These are phyloP conservation scores for Criorhina ranunculi DNA, from an alignment of 2,888 invertebrate species.

Conservation along the genomic window DNA sequence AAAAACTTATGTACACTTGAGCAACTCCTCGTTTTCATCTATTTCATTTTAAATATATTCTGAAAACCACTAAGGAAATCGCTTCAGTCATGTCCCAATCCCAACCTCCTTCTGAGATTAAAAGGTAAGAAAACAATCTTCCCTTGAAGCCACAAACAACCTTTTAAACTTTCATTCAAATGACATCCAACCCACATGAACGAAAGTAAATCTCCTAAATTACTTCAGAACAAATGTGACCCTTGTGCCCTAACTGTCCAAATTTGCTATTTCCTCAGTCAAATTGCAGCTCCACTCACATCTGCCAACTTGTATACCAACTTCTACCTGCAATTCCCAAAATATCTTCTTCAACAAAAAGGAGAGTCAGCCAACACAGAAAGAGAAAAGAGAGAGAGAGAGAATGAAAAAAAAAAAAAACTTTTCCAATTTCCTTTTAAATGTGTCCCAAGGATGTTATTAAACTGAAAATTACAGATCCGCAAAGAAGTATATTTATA, in stretches of 20 bases:
- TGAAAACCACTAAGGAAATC: too few species aligned
- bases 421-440: conserved; percentile 77
- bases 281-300: conserved; percentile 54
- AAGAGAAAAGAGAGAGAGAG: too few species aligned
- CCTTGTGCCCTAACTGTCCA: conserved; percentile 52
- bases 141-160: conserved; percentile 20
- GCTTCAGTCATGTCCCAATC: too few species aligned
- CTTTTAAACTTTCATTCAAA: conserved; percentile 61
- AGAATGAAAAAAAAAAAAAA: conserved; percentile 62
- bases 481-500: conserved; percentile 71
- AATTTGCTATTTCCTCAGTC: conserved; percentile 65
- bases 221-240: conserved; percentile 70
- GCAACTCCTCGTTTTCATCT: too few species aligned
- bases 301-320: conserved; percentile 26
- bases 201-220: conserved; percentile 49
- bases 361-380: conserved; percentile 22
- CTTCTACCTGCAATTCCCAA: conserved; percentile 65
- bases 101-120: background rate
- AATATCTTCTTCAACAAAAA: conserved; percentile 32
- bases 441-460: conserved; percentile 77
- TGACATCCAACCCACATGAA: conserved; percentile 44
- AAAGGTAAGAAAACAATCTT: conserved; percentile 40
- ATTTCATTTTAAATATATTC: too few species aligned
- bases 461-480: conserved; percentile 76
- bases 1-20: too few species aligned